Percentiles rank a stretch among this genome's conserved stretches.
These are phyloP conservation scores for Eulemur macaco DNA, from an alignment of 2,113 vertebrate genomes.

Conservation along the genomic window DNA sequence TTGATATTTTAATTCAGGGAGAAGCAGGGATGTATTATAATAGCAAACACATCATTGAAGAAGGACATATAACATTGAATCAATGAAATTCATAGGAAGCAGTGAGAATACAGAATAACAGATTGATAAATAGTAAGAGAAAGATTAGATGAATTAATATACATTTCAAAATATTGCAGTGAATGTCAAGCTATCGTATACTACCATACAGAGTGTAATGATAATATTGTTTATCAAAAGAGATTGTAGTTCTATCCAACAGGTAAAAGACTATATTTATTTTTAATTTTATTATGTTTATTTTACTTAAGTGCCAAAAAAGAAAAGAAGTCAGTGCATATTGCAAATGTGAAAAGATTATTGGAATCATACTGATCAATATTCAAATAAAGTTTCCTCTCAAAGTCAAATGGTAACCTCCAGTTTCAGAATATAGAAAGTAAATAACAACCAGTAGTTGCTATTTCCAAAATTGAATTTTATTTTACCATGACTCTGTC, in stretches of 20 bases:
- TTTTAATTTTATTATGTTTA: slow-evolving; percentile 10
- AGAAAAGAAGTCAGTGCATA: not conserved
- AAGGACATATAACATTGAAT: not conserved
- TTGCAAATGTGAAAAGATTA: slow-evolving; percentile 63
- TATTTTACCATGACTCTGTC: not conserved
- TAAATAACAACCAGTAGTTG: slow-evolving; percentile 49
- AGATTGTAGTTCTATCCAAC: not conserved
- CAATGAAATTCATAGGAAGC: not conserved
- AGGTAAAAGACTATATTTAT: not conserved
- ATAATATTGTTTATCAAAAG: not conserved
- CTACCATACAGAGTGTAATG: not conserved
- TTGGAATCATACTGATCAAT: slow-evolving; percentile 20
- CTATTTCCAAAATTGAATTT: slow-evolving; percentile 56
- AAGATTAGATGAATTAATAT: not conserved
- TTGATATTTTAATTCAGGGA: not conserved
- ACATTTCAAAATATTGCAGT: not conserved
- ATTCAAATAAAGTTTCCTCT: slow-evolving; percentile 47
- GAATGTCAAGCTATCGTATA: not conserved
- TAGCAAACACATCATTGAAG: not conserved
- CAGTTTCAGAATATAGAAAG: not conserved
- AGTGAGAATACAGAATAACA: not conserved
- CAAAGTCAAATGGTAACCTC: slow-evolving; percentile 60
- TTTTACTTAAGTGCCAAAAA: not conserved
- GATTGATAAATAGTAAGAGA: not conserved
- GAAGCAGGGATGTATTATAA: not conserved